phyloP scores from a whole-genome alignment of 1,140 invertebrate genomes.

The Temnothorax longispinosus region DNA sequence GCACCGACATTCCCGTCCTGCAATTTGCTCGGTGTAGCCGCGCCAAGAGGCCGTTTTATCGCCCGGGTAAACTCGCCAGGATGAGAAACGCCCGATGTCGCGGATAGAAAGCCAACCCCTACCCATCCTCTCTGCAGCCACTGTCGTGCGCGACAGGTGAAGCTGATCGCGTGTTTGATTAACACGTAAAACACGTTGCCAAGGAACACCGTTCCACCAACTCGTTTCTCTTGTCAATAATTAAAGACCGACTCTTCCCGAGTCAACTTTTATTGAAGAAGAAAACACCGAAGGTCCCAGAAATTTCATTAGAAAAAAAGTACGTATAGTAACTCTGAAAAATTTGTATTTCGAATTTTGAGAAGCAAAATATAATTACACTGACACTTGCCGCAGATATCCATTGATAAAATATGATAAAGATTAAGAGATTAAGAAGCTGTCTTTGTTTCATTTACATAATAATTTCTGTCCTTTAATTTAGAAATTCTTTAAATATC shows the following conservation, averaged over 20 bases:
- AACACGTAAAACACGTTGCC: slow-evolving; percentile 61
- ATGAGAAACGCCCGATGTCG: slow-evolving; percentile 65
- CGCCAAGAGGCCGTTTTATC: slow-evolving; percentile 69
- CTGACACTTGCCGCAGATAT: not conserved
- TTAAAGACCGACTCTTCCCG: not conserved
- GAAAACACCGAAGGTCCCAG: not conserved
- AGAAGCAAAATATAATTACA: not conserved
- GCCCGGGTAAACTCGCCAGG: slow-evolving; percentile 66
- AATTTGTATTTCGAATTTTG: not conserved
- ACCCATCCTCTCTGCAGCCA: not conserved
- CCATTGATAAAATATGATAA: not conserved
- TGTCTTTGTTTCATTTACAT: not conserved
- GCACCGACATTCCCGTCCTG: slow-evolving; percentile 64
- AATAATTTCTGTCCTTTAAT: not conserved
- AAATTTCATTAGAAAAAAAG: not conserved
- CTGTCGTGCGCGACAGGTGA: slow-evolving; percentile 45
- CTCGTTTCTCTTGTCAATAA: slow-evolving; percentile 41
- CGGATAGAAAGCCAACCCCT: slow-evolving; percentile 53
- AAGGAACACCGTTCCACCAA: slow-evolving; percentile 13
- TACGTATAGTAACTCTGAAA: not conserved
- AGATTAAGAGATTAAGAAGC: not conserved
- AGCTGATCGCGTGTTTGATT: slow-evolving; percentile 60
- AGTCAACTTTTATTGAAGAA: slow-evolving; percentile 12
- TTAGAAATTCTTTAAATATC: not conserved
- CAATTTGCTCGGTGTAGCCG: slow-evolving; percentile 67